Evolutionary conservation across 2,888 invertebrate species (phyloP).

Genomic region (Hydrotaea cyrtoneurina): DNA sequence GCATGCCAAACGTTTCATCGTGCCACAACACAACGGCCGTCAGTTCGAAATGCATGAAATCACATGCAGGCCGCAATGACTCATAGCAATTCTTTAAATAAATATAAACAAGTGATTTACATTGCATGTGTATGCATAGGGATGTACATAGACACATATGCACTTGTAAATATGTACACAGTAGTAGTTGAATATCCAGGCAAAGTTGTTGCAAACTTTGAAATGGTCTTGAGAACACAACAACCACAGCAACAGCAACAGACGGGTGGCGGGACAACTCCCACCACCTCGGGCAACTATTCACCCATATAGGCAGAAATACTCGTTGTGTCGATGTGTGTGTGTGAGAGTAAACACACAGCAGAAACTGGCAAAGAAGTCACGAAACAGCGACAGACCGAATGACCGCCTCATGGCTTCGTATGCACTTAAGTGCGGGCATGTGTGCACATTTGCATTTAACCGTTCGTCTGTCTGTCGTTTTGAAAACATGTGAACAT

Average conservation of each 20-base stretch:
- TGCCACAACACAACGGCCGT: neutral
- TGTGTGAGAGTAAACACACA: too few relatives aligned
- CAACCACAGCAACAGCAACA: neutral
- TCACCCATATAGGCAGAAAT: neutral
- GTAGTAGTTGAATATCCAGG: neutral
- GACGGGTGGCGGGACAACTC: neutral
- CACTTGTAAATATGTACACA: too few relatives aligned
- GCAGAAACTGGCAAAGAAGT: too few relatives aligned
- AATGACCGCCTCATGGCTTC: too few relatives aligned
- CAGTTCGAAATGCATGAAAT: neutral
- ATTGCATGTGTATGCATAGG: neutral
- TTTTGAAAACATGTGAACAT: slow-evolving; percentile 16
- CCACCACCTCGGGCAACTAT: neutral
- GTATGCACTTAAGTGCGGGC: too few relatives aligned
- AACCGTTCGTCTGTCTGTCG: neutral
- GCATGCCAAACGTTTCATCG: neutral
- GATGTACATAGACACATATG: neutral
- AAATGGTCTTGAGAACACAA: slow-evolving; percentile 1
- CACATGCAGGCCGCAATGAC: neutral
- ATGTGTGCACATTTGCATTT: neutral
- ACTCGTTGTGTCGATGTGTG: neutral
- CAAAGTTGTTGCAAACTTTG: slow-evolving; percentile 5
- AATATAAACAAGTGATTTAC: neutral
- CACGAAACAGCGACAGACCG: neutral
- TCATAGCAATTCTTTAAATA: slow-evolving; percentile 7